Evolutionary conservation across 2,797 vertebrate species (phyloP), one percentile per base, ranked within the genome.

Genomic region (Neopelma chrysocephalum): DNA sequence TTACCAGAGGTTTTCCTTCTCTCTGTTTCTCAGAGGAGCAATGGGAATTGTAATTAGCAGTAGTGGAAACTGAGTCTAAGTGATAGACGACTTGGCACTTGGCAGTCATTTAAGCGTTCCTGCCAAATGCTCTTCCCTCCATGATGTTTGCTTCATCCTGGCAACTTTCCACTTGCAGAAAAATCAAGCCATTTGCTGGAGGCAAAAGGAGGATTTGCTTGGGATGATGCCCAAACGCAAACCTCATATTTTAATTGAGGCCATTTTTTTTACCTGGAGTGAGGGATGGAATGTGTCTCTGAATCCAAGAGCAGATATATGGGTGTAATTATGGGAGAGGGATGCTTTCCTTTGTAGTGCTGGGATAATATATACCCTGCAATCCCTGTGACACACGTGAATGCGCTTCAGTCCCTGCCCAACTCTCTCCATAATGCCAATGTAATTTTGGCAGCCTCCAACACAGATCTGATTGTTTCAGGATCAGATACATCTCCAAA

Each of bases 41-140:
- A 8, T 58, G 89, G 80, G 89, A 96, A 48, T 83, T 94, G 96
- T 86, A 91, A 96, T 95, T 94, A 95, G 95, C 91, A 87, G 77
- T 83, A 82, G 58, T 93, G 72, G 69, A 82, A 92, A 70, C 81
- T 84, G 83, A 90, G 71, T 96, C 66, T 18, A 65, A 93, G 89
- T 90, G 92, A 94, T 42, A 96, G 96, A 97, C 69, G 4, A 93
- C 94, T 93, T 85, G 72, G 87, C 92, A 79, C 48, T 97, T 96
- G 95, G 93, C 95, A 97, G 89, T 68, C 87, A 42, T 51, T 83
- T 86, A 20, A 34, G 26, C 20, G 8, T 36, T 83, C 54, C 43
- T 95, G 95, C 91, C 95, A 97, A 95, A 90, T 93, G 65, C 81
- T 97, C 89, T 96, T 93, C 87, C 87, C 69, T 93, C 70, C 77